Base-by-base conservation (phyloP, 2,113 vertebrate species). In the Pituophis catenifer region DNA sequence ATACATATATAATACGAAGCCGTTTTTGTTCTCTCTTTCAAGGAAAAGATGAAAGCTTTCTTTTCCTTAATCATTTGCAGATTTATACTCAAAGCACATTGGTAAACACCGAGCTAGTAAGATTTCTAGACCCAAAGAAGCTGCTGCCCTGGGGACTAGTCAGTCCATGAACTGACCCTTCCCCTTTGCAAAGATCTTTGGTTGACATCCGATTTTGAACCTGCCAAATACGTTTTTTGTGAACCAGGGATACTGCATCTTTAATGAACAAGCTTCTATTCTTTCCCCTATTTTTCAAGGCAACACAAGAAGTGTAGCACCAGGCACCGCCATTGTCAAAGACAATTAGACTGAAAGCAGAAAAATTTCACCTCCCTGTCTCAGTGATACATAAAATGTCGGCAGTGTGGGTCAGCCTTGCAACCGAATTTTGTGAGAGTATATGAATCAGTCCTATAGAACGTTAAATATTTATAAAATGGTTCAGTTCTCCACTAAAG, bases 171-270 rank as follows among this genome's bases (percentile, higher is more conserved):
- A 98, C 97, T 97, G 96, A 97, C 96, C 95, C 97, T 97, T 97
- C 96, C 97, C 97, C 97, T 97, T 97, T 96, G 97, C 97, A 97
- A 97, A 97, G 97, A 98, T 98, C 98, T 98, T 97, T 97, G 97
- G 97, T 97, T 98, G 98, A 98, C 98, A 98, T 98, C 98, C 97
- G 97, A 97, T 98, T 98, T 97, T 98, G 97, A 98, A 98, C 97
- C 98, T 98, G 98, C 97, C 98, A 98, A 97, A 98, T 98, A 97
- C 96, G 96, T 70, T 70, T 98, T 98, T 98, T 97, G 97, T 97
- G 97, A 98, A 97, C 97, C 97, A 97, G 97, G 96, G 96, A 98
- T 98, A 96, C 97, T 98, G 98, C 97, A 98, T 98, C 98, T 98
- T 98, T 98, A 98, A 98, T 98, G 98, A 98, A 98, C 96, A 98